Evolutionary conservation across 2,797 vertebrate species (phyloP), one percentile per base, ranked within the genome.

Genomic region (Lagocephalus sceleratus): DNA sequence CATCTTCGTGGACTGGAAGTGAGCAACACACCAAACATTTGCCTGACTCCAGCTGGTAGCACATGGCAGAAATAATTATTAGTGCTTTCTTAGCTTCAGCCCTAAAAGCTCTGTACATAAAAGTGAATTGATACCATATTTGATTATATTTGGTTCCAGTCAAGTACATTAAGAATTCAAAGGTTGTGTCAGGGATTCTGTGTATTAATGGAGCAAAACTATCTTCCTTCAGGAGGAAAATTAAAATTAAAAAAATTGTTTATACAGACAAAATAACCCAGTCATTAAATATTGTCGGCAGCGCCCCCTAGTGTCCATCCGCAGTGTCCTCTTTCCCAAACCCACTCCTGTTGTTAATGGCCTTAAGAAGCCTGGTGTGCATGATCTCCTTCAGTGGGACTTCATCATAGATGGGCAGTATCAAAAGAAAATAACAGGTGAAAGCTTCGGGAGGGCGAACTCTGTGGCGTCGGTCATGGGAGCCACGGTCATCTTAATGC

Each of bases 321-420:
- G 7, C 2, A 1, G 2, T 9, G 32, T 26, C 0, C 12, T 75
- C 25, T 56, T 55, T 88, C 54, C 60, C 61, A 76, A 90, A 92
- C 43, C 91, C 91, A 69, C 73, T 76, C 57, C 78, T 88, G 76
- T 89, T 76, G 26, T 71, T 58, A 21, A 94, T 86, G 2, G 92
- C 92, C 41, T 63, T 42, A 0, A 82, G 71, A 4, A 95, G 90
- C 5, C 85, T 90, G 50, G 54, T 63, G 12, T 70, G 44, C 49
- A 94, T 82, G 2, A 60, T 86, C 42, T 78, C 70, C 51, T 81
- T 80, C 0, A 71, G 84, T 0, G 87, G 88, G 46, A 91, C 90
- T 26, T 82, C 73, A 16, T 75, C 60, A 48, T 91, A 91, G 47
- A 76, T 58, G 57, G 90, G 90, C 63, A 95, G 88, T 1, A 61